Conservation (phyloP, 2,888 invertebrate genomes). For the Iselma pallidipennis region DNA sequence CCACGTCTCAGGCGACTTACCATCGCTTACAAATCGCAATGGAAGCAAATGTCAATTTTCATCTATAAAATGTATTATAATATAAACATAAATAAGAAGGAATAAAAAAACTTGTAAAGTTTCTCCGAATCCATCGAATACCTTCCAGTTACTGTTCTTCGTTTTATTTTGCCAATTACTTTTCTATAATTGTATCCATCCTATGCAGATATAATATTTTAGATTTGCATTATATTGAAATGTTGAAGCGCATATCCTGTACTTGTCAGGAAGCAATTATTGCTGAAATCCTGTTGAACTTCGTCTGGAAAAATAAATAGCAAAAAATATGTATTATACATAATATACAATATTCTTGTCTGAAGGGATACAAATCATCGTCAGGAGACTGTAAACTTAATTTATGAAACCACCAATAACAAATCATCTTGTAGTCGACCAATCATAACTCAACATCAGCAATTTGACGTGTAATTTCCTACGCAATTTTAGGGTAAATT, state of each 20-base stretch:
- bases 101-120: too few species aligned
- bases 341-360: neutral
- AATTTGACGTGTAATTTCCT: slow-evolving; percentile 49
- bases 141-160: too few species aligned
- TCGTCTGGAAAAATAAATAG: neutral
- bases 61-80: too few species aligned
- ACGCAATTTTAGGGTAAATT: slow-evolving; percentile 41
- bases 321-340: too few species aligned
- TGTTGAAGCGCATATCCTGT: slow-evolving; percentile 4
- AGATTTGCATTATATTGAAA: neutral
- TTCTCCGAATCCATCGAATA: too few species aligned
- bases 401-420: slow-evolving; percentile 40
- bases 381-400: slow-evolving; percentile 25
- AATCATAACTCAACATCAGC: slow-evolving; percentile 37
- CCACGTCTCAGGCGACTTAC: neutral
- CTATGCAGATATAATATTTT: neutral
- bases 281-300: neutral
- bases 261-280: slow-evolving; percentile 6
- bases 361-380: slow-evolving; percentile 17
- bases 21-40: neutral
- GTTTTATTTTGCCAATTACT: neutral
- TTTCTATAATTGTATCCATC: neutral
- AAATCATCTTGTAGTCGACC: slow-evolving; percentile 31
- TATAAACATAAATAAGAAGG: too few species aligned
- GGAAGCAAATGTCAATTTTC: neutral